Base-by-base conservation (phyloP, 2,113 vertebrate genomes). In the Hypocryptadius cinnamomeus region DNA sequence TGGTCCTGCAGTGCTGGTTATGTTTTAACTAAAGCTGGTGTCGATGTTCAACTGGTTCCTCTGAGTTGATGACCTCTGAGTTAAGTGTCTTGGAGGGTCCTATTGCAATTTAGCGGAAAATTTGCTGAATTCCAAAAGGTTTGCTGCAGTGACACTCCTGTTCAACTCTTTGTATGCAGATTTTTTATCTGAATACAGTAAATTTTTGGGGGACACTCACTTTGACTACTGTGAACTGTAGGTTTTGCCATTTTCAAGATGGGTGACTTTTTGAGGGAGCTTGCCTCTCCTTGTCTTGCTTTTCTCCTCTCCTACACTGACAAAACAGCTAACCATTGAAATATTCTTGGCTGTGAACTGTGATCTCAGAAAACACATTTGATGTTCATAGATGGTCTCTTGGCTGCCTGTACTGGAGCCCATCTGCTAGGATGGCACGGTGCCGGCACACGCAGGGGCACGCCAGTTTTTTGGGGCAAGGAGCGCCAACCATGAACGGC, bases 321-420 rank as follows among this genome's bases (percentile, higher is more conserved):
- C 77, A 95, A 86, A 91, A 66, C 5, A 93, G 35, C 61, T 42
- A 96, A 82, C 42, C 66, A 95, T 51, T 88, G 91, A 92, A 95
- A 95, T 79, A 95, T 63, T 92, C 40, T 85, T 92, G 95, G 81
- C 92, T 91, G 81, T 94, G 96, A 96, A 84, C 79, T 96, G 8
- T 83, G 92, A 83, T 85, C 85, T 83, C 92, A 85, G 70, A 88
- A 94, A 91, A 90, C 59, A 91, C 21, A 27, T 83, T 94, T 93
- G 93, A 90, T 97, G 92, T 92, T 96, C 96, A 85, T 91, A 81
- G 93, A 92, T 93, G 70, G 48, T 93, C 93, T 95, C 56, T 91
- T 96, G 93, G 92, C 83, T 93, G 87, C 28, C 71, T 76, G 6
- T 18, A 12, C 73, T 53, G n/a, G 79, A 48, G 79, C 71, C 91